A percentile compares a stretch with the other conserved stretches of the same genome.
Evolutionary conservation across 2,797 vertebrate species (phyloP).

Genomic region (Apodemus agrarius): DNA sequence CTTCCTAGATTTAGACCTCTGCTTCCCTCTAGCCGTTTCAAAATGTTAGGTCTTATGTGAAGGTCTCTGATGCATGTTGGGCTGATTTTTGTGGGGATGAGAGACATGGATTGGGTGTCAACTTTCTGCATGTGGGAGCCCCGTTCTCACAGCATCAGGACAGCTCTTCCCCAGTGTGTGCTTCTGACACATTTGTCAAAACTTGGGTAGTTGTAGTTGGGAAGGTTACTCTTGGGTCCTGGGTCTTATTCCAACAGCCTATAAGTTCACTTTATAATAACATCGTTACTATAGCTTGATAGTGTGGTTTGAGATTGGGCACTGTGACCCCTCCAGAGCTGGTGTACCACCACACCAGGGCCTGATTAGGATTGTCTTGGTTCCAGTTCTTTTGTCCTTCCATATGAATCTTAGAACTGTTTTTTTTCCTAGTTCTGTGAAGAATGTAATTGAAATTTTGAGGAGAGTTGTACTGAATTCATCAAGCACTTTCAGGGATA

Average conservation of each 20-base stretch:
- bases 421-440: background rate
- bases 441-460: background rate
- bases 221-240: background rate
- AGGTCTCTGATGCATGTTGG: too few species aligned
- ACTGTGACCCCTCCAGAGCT: background rate
- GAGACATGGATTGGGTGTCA: background rate
- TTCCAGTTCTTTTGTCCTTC: background rate
- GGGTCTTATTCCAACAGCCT: too few species aligned
- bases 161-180: background rate
- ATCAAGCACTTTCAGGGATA: too few species aligned
- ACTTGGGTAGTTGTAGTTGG: background rate
- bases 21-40: background rate
- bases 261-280: background rate
- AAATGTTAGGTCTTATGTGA: background rate
- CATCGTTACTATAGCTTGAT: background rate
- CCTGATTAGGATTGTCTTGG: background rate
- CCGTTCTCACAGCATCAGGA: background rate
- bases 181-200: background rate
- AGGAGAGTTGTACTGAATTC: too few species aligned
- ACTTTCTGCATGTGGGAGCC: background rate
- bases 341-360: too few species aligned
- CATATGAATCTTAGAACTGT: background rate
- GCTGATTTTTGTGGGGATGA: background rate
- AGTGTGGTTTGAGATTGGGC: background rate
- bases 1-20: background rate